Evolutionary conservation across 1,140 invertebrate genomes (phyloP).

Genomic region (Camponotus floridanus): DNA sequence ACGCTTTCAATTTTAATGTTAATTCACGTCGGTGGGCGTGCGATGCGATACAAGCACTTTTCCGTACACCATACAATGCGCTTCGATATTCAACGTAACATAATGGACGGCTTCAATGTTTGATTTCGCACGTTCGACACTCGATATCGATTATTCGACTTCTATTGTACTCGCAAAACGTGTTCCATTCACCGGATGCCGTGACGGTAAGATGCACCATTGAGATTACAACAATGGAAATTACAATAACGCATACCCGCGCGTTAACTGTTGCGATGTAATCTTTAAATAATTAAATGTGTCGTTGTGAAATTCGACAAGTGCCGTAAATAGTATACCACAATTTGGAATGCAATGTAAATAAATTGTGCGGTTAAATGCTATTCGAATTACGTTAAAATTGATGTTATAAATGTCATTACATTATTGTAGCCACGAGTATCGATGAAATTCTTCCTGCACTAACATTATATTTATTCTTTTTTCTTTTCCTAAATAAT

Average conservation of each 20-base stretch:
- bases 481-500: background rate
- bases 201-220: conserved; percentile 50
- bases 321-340: background rate
- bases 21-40: conserved; percentile 44
- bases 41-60: conserved; percentile 54
- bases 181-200: conserved; percentile 37
- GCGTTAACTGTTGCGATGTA: conserved; percentile 40
- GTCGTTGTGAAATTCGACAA: conserved; percentile 21
- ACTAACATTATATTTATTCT: background rate
- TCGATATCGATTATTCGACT: conserved; percentile 61
- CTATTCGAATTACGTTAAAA: background rate
- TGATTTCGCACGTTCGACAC: conserved; percentile 58
- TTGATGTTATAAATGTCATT: background rate
- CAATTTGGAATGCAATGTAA: background rate
- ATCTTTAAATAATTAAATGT: conserved; percentile 49
- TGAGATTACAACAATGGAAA: conserved; percentile 54
- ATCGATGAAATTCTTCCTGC: no score
- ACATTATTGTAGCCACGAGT: background rate
- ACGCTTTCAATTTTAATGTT: conserved; percentile 61
- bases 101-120: conserved; percentile 59
- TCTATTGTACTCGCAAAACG: conserved; percentile 41
- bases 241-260: conserved; percentile 39
- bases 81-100: conserved; percentile 52
- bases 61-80: conserved; percentile 20
- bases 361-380: conserved; percentile 17